Evolutionary conservation across 1,140 invertebrate species (phyloP), one percentile per base, ranked within the genome.

Genomic region (Drosophila sechellia): DNA sequence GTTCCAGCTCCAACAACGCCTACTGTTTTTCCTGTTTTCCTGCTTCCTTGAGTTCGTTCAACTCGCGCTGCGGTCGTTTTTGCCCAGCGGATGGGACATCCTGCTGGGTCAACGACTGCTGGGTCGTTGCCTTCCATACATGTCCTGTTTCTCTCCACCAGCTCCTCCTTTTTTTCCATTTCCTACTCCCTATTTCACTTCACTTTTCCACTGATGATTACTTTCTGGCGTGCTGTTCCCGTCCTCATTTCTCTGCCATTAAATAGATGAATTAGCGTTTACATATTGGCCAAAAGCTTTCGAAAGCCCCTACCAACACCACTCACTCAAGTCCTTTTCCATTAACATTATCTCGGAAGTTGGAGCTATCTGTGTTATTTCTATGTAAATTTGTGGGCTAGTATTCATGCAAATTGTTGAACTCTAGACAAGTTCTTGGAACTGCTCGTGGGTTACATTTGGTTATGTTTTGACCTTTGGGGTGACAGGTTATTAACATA

Each of bases 211-310:
- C 63, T 63, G 64, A 65, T 77, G 77, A 77, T 77, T 81, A 75
- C 64, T 31, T 78, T 78, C 20, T 78, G 54, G 74, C 76, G 76
- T 78, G 76, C 50, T 53, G 52, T 15, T 54, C 60, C 39, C 40
- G 5, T 37, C 46, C 45, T 6, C 31, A 55, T 50, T 45, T 48
- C 4, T 15, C 53, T 58, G 58, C 46, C 73, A 85, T 80, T 80
- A 85, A 85, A 80, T 81, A 81, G 81, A 85, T 85, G 77, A 80
- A 85, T 77, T 77, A 55, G 55, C 74, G 45, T 70, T 77, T 84
- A 65, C 64, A 68, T 79, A 71, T 77, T 63, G 66, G 50, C 42
- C 60, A 17, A 20, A 20, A 43, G 69, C 52, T 53, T 40, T 60
- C 22, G 45, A 13, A 34, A 61, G 11, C 15, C 5, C 4, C 35